Percentiles rank a stretch among this genome's conserved stretches.
Evolutionary conservation across 2,113 vertebrate species (phyloP).

Genomic region (Chiloscyllium plagiosum): DNA sequence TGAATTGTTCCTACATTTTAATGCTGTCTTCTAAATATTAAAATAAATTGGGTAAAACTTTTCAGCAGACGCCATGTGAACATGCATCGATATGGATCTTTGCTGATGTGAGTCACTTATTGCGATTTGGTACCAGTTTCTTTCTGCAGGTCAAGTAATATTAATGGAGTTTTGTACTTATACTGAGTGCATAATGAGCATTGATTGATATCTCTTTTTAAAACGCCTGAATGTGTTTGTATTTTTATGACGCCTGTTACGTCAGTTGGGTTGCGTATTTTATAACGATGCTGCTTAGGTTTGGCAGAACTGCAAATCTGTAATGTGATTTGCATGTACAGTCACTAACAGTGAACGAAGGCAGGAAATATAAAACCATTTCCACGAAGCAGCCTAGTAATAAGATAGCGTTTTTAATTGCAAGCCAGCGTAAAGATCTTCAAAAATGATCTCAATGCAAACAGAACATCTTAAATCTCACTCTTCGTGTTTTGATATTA

Average conservation of each 20-base stretch:
- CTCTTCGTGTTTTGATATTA: neutral
- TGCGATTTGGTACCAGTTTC: neutral
- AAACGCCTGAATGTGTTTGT: neutral
- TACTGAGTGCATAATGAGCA: neutral
- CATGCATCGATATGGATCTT: neutral
- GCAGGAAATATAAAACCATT: neutral
- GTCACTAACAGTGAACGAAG: neutral
- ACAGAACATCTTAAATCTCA: neutral
- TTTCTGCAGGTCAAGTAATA: neutral
- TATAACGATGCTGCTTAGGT: neutral
- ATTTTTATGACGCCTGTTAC: neutral
- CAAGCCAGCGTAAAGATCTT: neutral
- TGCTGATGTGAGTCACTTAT: neutral
- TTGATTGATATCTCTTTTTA: neutral
- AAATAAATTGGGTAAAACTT: neutral
- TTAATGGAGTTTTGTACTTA: neutral
- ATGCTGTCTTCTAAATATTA: neutral
- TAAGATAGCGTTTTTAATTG: neutral
- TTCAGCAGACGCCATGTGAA: neutral
- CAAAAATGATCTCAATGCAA: neutral
- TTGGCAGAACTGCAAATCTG: neutral
- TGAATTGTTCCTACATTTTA: neutral
- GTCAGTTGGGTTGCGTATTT: neutral
- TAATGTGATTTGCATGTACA: neutral
- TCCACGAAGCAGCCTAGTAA: neutral